These are phyloP conservation scores for Brachionus asplanchnoidis DNA, from an alignment of 1,140 invertebrate species.

Conservation along the genomic window DNA sequence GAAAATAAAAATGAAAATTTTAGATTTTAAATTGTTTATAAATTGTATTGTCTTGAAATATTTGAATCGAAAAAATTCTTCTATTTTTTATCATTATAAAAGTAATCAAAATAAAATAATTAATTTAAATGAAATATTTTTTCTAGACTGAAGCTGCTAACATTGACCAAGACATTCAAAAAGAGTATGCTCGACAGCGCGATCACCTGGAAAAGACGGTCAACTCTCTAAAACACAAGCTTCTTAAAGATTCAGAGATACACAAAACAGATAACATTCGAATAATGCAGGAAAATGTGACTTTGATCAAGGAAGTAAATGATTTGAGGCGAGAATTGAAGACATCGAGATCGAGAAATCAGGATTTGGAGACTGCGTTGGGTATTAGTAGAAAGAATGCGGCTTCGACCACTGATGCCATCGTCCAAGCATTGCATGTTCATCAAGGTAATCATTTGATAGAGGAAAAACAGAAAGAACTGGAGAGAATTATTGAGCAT, in stretches of 20 bases:
- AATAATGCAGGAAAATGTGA: constrained; percentile 67
- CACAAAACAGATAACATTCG: constrained; percentile 58
- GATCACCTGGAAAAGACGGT: constrained; percentile 60
- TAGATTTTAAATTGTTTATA: too few relatives aligned
- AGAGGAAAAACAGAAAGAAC: constrained; percentile 17
- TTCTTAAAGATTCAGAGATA: constrained; percentile 56
- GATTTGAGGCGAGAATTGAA: constrained; percentile 66
- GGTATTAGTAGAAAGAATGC: constrained; percentile 58
- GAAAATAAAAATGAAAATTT: too few relatives aligned
- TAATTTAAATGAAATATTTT: neutral
- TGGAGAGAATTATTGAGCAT: constrained; percentile 48
- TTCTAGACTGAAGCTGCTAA: constrained; percentile 54
- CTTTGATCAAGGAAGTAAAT: constrained; percentile 70
- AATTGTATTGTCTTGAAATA: too few relatives aligned
- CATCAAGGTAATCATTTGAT: constrained; percentile 41
- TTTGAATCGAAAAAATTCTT: too few relatives aligned
- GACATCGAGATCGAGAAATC: constrained; percentile 62
- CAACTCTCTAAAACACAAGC: constrained; percentile 51
- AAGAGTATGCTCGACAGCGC: constrained; percentile 71
- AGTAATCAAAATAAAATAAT: too few relatives aligned
- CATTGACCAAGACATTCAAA: constrained; percentile 65
- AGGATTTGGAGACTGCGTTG: constrained; percentile 67
- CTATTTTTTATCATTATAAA: too few relatives aligned
- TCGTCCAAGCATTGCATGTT: constrained; percentile 32
- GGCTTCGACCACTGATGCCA: constrained; percentile 33